Percentiles rank a stretch among this genome's conserved stretches.
phyloP scores from a whole-genome alignment of 2,888 invertebrate species.

The Microctonus hyperodae region DNA sequence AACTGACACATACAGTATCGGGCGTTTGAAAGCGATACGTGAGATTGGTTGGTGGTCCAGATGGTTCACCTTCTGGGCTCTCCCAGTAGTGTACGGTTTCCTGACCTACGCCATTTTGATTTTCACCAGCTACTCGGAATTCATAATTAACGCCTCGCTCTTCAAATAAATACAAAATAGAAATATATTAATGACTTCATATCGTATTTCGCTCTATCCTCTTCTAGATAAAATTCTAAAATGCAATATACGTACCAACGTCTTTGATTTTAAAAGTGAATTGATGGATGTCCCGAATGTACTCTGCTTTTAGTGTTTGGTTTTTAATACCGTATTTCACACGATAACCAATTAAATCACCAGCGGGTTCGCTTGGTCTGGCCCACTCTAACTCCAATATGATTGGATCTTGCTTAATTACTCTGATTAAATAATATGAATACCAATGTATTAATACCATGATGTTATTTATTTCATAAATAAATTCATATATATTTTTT shows the following conservation, averaged over 20 bases:
- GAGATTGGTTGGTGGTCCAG: conserved; percentile 86
- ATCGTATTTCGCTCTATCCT: not conserved
- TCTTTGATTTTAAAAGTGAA: conserved; percentile 78
- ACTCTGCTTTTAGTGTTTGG: conserved; percentile 76
- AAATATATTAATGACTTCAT: not conserved
- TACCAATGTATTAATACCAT: no score
- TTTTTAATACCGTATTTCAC: conserved; percentile 88
- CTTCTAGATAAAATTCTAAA: no score
- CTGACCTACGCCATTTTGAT: conserved; percentile 93
- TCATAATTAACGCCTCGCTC: conserved; percentile 96
- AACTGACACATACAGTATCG: conserved; percentile 88
- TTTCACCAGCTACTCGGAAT: conserved; percentile 94
- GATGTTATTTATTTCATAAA: not conserved
- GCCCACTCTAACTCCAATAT: conserved; percentile 94
- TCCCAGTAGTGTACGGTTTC: conserved; percentile 90
- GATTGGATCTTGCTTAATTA: conserved; percentile 85
- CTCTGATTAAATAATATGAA: conserved; percentile 67
- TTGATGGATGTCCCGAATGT: conserved; percentile 73
- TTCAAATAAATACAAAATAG: conserved; percentile 40
- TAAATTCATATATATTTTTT: not conserved
- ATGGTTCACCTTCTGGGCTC: conserved; percentile 93
- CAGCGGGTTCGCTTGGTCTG: conserved; percentile 87
- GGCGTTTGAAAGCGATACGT: conserved; percentile 90
- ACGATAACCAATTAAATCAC: conserved; percentile 86
- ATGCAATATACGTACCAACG: conserved; percentile 63